Base-by-base conservation (phyloP, 1,140 invertebrate genomes). In the Lepidotrigona ventralis region DNA sequence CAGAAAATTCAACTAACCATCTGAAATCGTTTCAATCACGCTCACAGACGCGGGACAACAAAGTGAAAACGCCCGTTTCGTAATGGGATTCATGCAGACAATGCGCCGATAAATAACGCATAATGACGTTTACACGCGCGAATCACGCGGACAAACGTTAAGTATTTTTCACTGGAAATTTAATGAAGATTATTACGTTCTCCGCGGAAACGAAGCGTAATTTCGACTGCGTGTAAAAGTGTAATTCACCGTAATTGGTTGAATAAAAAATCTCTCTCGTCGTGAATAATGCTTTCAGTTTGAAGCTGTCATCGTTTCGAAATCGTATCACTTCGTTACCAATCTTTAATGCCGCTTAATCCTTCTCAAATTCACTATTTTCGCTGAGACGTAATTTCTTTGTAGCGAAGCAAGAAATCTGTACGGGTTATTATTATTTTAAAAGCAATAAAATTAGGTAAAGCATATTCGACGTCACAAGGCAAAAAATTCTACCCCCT, bases 1-100 rank as follows among this genome's bases (percentile, higher is more conserved):
- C 14, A n/a, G 69, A 46, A 71, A 71, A n/a, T 71, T 70, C 33
- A 46, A n/a, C 69, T 51, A 69, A 69, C 29, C 33, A 5, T 69
- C 29, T 69, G 66, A 33, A n/a, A 69, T 69, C 66, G 39, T 46
- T 46, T 71, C 33, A 26, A 26, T 71, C 69, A 26, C 21, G 39
- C 6, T 9, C 33, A n/a, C 39, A 51, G 33, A 33, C 33, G 17
- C 39, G 39, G 2, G 33, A 17, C 26, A 51, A 33, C 9, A 33
- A 15, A 68, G n/a, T 17, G 64, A 68, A 46, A 26, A 15, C 51
- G n/a, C 17, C 53, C 26, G n/a, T n/a, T 79, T 69, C 39, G 69
- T 39, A 71, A 71, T 3, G 17, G 39, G 23, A 46, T 71, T 71
- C 46, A n/a, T 46, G 46, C 39, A 46, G n/a, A 39, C 58, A 60